Percentiles rank a stretch among this genome's conserved stretches.
Conservation (phyloP, 2,113 vertebrate genomes). For the Oreochromis aureus region DNA sequence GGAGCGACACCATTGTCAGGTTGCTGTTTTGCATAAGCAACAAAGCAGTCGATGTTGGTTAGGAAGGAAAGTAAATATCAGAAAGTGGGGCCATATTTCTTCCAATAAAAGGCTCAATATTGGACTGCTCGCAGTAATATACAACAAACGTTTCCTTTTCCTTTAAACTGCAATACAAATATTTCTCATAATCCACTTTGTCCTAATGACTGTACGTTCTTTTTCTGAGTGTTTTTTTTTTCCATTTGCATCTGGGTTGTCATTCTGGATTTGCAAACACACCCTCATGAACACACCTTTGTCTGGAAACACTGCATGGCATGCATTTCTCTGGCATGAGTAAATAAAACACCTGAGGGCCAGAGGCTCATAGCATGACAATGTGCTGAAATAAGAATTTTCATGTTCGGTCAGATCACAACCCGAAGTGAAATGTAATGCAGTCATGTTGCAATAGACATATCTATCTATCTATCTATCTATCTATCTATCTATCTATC, state of each 20-base stretch:
- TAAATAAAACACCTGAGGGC: constrained; percentile 2
- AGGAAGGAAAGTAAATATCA: background rate
- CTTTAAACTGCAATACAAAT: background rate
- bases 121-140: background rate
- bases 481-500: background rate
- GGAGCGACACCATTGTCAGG: background rate
- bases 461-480: background rate
- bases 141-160: background rate
- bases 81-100: background rate
- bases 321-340: background rate
- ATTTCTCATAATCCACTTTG: background rate
- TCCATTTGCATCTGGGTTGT: background rate
- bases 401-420: background rate
- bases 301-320: background rate
- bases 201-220: background rate
- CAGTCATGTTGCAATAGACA: background rate
- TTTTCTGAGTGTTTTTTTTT: background rate
- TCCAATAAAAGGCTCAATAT: background rate
- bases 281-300: constrained; percentile 9
- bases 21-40: constrained; percentile 30
- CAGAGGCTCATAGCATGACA: background rate
- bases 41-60: background rate
- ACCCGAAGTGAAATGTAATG: background rate
- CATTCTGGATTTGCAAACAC: background rate
- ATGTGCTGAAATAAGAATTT: background rate